phyloP scores from a whole-genome alignment of 2,888 invertebrate genomes.

The Caenorhabditis sulstoni region DNA sequence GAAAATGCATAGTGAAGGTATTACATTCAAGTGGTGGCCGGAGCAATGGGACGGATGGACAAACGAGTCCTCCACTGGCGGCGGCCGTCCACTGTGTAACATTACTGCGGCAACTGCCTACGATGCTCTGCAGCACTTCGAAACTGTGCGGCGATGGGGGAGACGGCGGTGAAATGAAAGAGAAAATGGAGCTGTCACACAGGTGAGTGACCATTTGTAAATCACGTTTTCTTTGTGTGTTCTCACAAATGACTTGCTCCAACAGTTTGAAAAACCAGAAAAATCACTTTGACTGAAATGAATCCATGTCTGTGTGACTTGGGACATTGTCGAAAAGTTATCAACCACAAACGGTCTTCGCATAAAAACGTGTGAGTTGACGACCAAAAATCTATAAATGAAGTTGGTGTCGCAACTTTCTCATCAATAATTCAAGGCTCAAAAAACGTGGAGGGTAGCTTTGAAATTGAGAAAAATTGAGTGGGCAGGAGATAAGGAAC shows the following conservation, averaged over 20 bases:
- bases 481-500: no score
- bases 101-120: slow-evolving; percentile 27
- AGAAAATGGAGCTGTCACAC: background rate
- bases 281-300: no score
- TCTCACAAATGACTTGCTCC: no score
- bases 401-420: slow-evolving; percentile 21
- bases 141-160: background rate
- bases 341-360: no score
- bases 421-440: slow-evolving; percentile 29
- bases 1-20: slow-evolving; percentile 43
- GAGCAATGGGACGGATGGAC: slow-evolving; percentile 16
- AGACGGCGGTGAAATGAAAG: slow-evolving; percentile 6
- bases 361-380: background rate
- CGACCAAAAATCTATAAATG: slow-evolving; percentile 16
- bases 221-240: no score
- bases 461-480: no score
- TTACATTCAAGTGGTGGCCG: slow-evolving; percentile 36
- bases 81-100: slow-evolving; percentile 20
- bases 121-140: background rate
- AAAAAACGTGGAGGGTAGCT: slow-evolving; percentile 12
- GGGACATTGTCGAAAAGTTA: no score
- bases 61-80: background rate
- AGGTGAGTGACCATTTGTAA: no score
- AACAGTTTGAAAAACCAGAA: no score
- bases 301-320: no score